phyloP scores from a whole-genome alignment of 1,140 invertebrate genomes.

The Drosophila sp. region DNA sequence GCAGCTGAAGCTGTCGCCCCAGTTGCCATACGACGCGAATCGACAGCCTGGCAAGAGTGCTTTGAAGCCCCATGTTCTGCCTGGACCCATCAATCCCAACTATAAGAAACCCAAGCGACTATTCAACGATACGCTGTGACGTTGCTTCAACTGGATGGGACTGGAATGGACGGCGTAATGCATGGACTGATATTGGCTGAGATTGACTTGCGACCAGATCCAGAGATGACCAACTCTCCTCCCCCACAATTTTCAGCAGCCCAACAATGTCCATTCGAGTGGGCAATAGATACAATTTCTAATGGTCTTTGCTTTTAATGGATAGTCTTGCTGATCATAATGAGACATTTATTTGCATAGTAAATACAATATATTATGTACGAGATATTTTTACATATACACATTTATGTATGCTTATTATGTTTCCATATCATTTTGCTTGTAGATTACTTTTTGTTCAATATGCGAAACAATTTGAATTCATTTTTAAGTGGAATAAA shows the following conservation, averaged over 20 bases:
- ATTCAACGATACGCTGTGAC: slow-evolving; percentile 81
- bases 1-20: slow-evolving; percentile 88
- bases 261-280: background rate
- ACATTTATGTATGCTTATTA: slow-evolving; percentile 25
- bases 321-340: slow-evolving; percentile 18
- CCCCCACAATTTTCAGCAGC: background rate
- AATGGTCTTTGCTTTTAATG: background rate
- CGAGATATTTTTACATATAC: slow-evolving; percentile 42
- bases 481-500: slow-evolving; percentile 52
- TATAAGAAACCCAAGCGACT: slow-evolving; percentile 86
- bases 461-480: slow-evolving; percentile 32
- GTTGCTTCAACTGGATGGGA: slow-evolving; percentile 40
- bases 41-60: slow-evolving; percentile 89
- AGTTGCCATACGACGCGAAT: slow-evolving; percentile 89
- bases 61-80: slow-evolving; percentile 88
- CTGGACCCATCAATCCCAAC: slow-evolving; percentile 91
- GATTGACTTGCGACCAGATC: background rate
- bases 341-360: slow-evolving; percentile 39
- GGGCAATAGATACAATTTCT: background rate
- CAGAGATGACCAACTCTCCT: background rate
- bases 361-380: slow-evolving; percentile 34
- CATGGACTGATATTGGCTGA: slow-evolving; percentile 6
- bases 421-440: slow-evolving; percentile 44
- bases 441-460: slow-evolving; percentile 36
- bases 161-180: slow-evolving; percentile 22